These are phyloP conservation scores for Oscheius onirici DNA, from an alignment of 2,888 invertebrate genomes.

Conservation along the genomic window DNA sequence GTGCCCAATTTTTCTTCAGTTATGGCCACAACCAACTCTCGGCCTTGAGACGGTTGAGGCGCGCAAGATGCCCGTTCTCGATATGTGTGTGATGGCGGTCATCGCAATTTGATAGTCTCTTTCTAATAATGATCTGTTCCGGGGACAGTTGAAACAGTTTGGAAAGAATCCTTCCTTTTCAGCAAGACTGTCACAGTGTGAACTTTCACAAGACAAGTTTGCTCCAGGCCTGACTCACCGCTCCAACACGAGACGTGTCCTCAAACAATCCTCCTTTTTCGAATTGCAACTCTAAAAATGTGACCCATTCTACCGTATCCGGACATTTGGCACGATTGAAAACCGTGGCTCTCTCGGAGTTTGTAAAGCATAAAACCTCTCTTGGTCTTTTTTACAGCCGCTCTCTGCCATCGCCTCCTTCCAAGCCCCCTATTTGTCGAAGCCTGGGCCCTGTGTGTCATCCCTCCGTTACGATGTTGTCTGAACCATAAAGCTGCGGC, in stretches of 20 bases:
- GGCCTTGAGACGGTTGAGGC: no score
- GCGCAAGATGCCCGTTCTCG: no score
- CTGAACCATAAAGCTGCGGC: constrained; percentile 27
- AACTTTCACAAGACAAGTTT: not conserved
- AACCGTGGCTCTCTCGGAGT: not conserved
- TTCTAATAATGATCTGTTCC: no score
- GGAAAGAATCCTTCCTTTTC: no score
- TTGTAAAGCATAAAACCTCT: not conserved
- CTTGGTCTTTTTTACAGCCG: constrained; percentile 8
- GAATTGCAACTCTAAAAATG: not conserved
- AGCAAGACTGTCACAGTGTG: no score
- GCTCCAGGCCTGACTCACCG: constrained; percentile 1
- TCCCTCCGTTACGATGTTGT: constrained; percentile 31
- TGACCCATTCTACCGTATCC: not conserved
- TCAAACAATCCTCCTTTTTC: no score
- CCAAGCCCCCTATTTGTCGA: constrained; percentile 10
- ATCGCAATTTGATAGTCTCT: no score
- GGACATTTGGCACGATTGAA: not conserved
- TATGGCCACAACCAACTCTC: no score
- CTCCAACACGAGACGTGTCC: no score
- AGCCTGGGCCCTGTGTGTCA: constrained; percentile 16
- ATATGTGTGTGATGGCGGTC: no score
- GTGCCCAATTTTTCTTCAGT: no score
- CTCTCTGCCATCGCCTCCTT: not conserved
- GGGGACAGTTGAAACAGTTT: no score